Conservation (phyloP, 2,888 invertebrate genomes). For the Callimorpha dominula region DNA sequence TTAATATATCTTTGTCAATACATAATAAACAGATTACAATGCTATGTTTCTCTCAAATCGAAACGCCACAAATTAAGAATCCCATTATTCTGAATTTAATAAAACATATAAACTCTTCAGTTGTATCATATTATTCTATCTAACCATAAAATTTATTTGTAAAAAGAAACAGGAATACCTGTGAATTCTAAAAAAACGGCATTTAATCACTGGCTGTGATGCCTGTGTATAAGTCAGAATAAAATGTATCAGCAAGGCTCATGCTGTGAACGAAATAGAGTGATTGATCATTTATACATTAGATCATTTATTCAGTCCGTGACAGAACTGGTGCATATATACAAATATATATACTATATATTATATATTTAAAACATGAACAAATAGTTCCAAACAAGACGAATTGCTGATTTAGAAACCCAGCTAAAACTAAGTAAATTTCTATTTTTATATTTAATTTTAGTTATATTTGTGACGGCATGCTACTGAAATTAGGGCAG, state of each 20-base stretch:
- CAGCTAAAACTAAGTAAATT: constrained; percentile 9
- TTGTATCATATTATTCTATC: background rate
- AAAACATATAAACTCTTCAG: background rate
- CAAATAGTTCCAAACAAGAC: constrained; percentile 16
- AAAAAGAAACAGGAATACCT: background rate
- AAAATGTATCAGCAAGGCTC: constrained; percentile 52
- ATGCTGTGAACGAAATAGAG: constrained; percentile 51
- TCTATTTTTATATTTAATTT: no score
- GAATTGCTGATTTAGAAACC: constrained; percentile 8
- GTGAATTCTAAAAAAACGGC: background rate
- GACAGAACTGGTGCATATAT: constrained; percentile 15
- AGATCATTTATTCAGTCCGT: constrained; percentile 38
- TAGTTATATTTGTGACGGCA: background rate
- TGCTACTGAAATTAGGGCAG: background rate
- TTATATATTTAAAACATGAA: background rate
- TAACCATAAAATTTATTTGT: background rate
- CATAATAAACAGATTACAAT: background rate
- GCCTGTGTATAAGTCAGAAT: constrained; percentile 40
- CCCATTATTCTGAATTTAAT: background rate
- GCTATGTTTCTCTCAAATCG: no score
- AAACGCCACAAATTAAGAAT: background rate
- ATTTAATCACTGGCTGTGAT: background rate
- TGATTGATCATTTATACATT: constrained; percentile 42
- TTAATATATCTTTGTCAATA: background rate
- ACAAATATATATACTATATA: background rate